Percentiles rank a stretch among this genome's conserved stretches.
These are phyloP conservation scores for Acanthosoma haemorrhoidale DNA, from an alignment of 2,888 invertebrate genomes.

Conservation along the genomic window DNA sequence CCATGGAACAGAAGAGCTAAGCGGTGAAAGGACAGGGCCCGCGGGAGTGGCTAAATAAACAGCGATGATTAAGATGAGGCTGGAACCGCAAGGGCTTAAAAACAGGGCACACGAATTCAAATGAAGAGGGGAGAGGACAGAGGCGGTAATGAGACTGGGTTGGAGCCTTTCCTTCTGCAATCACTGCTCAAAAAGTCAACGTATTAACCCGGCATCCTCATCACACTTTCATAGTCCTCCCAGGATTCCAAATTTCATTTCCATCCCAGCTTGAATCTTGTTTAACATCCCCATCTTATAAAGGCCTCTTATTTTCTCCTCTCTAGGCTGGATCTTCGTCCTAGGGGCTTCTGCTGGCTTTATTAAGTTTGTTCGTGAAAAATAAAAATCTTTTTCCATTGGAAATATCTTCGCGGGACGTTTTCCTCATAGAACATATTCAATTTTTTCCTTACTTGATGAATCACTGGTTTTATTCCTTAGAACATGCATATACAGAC, in stretches of 20 bases:
- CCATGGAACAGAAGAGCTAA: not conserved
- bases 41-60: conserved; percentile 3
- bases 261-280: not conserved
- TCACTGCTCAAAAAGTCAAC: not conserved
- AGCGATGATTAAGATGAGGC: conserved; percentile 8
- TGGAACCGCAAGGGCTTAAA: not conserved
- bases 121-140: not conserved
- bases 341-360: not conserved
- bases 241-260: not conserved
- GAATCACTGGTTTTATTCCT: too few species aligned
- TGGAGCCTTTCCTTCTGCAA: not conserved
- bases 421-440: too few species aligned
- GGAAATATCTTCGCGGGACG: too few species aligned
- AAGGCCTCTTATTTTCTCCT: not conserved
- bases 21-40: not conserved
- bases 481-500: too few species aligned
- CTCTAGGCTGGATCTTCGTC: not conserved
- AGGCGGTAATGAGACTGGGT: not conserved
- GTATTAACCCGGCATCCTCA: conserved; percentile 2
- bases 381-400: not conserved
- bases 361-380: conserved; percentile 5
- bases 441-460: too few species aligned
- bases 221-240: not conserved
- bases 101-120: conserved; percentile 8
- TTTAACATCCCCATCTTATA: conserved; percentile 8